phyloP scores from a whole-genome alignment of 2,888 invertebrate genomes.

The Dioctria rufipes region DNA sequence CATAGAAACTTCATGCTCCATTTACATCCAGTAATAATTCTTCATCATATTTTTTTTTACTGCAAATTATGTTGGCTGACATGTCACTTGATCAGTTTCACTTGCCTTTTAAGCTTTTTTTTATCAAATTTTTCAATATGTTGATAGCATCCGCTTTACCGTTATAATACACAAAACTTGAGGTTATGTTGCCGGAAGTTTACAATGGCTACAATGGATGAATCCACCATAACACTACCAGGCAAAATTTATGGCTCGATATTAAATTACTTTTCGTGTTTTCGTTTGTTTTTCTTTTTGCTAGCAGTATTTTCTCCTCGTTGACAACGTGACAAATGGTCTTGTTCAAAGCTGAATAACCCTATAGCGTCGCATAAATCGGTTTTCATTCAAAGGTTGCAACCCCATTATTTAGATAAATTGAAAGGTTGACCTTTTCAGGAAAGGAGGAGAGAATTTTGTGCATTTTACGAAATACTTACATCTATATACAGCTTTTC shows the following conservation, averaged over 20 bases:
- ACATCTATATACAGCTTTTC: too few species aligned
- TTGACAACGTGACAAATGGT: slow-evolving; percentile 39
- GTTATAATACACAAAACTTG: not conserved
- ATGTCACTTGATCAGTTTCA: slow-evolving; percentile 7
- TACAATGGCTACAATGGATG: not conserved
- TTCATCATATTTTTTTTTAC: not conserved
- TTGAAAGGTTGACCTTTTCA: slow-evolving; percentile 25
- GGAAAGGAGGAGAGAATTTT: too few species aligned
- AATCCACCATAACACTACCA: not conserved
- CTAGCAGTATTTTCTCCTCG: slow-evolving; percentile 11
- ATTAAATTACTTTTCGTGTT: slow-evolving; percentile 16
- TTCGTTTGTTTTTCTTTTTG: not conserved
- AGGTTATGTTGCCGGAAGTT: not conserved
- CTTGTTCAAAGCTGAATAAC: not conserved
- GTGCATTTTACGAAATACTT: too few species aligned
- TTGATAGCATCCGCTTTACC: slow-evolving; percentile 10
- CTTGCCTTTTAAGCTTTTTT: slow-evolving; percentile 14
- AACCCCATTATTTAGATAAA: slow-evolving; percentile 30
- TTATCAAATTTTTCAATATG: slow-evolving; percentile 31
- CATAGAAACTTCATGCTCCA: not conserved
- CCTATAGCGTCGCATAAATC: not conserved
- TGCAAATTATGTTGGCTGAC: slow-evolving; percentile 8
- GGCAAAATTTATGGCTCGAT: slow-evolving; percentile 33
- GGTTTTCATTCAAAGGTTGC: slow-evolving; percentile 9
- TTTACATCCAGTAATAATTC: slow-evolving; percentile 32